Percentiles rank a stretch among this genome's conserved stretches.
phyloP scores from a whole-genome alignment of 1,140 invertebrate species.

The Macrobrachium nipponense region DNA sequence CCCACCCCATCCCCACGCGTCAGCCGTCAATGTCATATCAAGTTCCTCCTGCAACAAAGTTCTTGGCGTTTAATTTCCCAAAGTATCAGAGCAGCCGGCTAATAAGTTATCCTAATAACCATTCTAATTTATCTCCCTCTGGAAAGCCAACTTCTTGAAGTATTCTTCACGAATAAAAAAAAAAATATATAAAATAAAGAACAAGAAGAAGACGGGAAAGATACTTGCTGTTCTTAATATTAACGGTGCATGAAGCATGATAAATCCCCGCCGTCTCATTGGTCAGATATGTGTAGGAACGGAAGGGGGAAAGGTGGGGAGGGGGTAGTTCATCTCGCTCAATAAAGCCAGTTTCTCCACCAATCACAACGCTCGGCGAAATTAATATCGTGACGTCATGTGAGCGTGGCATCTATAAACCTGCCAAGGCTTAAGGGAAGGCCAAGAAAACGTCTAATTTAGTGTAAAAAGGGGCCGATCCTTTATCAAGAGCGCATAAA shows the following conservation, averaged over 20 bases:
- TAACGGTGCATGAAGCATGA: conserved; percentile 28
- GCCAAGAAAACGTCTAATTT: conserved; percentile 59
- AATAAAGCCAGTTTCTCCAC: conserved; percentile 40
- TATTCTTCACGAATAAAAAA: neutral
- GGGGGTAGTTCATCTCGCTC: conserved; percentile 34
- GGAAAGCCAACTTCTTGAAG: no score
- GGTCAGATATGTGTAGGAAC: conserved; percentile 25
- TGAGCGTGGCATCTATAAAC: conserved; percentile 40
- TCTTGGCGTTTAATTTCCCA: no score
- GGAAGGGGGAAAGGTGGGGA: no score
- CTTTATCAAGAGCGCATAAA: conserved; percentile 59
- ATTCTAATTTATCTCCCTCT: neutral
- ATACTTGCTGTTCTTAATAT: neutral
- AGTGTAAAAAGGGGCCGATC: conserved; percentile 56
- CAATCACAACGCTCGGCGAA: conserved; percentile 54
- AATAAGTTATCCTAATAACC: conserved; percentile 47
- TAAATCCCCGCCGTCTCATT: conserved; percentile 43
- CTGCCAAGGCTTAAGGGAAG: conserved; percentile 39
- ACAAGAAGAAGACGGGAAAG: conserved; percentile 1
- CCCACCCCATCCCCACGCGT: neutral
- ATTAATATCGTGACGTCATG: conserved; percentile 60
- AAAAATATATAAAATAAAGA: neutral
- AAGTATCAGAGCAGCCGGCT: neutral
- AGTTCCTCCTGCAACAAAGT: conserved; percentile 22
- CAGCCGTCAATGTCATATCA: neutral